Base-by-base conservation (phyloP, 2,888 invertebrate species). In the Rutpela maculata region DNA sequence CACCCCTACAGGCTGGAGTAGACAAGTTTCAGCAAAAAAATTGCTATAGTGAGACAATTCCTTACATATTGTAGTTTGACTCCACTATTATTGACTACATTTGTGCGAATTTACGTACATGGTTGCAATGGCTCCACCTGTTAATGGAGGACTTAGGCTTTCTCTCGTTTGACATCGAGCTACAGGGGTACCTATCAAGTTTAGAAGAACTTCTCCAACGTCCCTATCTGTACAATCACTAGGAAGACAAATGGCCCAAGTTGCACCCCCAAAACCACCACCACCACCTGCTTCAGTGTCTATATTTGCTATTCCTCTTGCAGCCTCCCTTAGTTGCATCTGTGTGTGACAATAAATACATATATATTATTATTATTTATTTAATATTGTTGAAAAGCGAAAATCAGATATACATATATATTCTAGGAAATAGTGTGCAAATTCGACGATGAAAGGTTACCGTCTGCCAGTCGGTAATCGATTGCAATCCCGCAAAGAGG, bases 141-240 rank as follows among this genome's bases (percentile, higher is more conserved):
- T 81, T 12, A 84, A 63, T n/a, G 76, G 75, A 1, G 81, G 82
- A 62, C 82, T 65, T 0, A 78, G 79, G 19, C 83, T 78, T 10
- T 83, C 81, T 18, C 59, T 62, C 12, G 83, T 84, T 72, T 84
- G 84, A 63, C 85, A 85, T 9, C 10, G 2, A 31, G 75, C 65
- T 3, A 75, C n/a, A 6, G 63, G 65, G 31, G 80, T 73, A 5
- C 70, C 74, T 7, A 78, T 26, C 7, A 65, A 11, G 18, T 75
- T 59, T 57, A 86, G 73, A 86, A 89, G 83, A 83, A 89, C 69
- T 82, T 86, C 74, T 88, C 90, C 19, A 91, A 82, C 0, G 91
- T 91, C 81, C 90, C 90, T 4, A 91, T 77, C 75, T 1, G 79
- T 68, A 38, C 83, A 83, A 7, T 76, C 77, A 59, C 71, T 74